Evolutionary conservation across 2,113 vertebrate genomes (phyloP).

Genomic region (Seriola rivoliana): DNA sequence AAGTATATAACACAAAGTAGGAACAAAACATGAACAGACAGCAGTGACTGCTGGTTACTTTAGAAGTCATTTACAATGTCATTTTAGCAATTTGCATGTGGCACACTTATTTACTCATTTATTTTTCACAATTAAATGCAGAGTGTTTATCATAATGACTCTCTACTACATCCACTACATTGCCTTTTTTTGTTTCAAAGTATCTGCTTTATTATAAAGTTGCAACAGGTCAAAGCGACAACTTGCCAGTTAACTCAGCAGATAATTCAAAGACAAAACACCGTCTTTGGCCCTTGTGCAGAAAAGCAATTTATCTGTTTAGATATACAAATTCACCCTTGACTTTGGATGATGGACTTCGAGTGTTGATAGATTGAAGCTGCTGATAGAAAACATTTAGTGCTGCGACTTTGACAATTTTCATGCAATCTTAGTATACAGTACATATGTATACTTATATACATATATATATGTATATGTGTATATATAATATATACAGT

Average conservation of each 20-base stretch:
- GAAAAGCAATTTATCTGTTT: slow-evolving; percentile 2
- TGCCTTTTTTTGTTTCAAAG: not conserved
- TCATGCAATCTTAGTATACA: not conserved
- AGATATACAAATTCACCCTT: slow-evolving; percentile 4
- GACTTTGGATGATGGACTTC: not conserved
- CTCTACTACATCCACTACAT: not conserved
- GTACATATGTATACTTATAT: no score
- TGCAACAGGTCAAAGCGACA: not conserved
- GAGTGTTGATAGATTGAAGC: not conserved
- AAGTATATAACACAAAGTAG: slow-evolving; percentile 21
- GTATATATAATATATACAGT: no score
- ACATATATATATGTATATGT: no score
- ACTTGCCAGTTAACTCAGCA: not conserved
- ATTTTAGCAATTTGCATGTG: not conserved
- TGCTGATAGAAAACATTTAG: not conserved
- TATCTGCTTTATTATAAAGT: not conserved
- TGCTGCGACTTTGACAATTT: not conserved
- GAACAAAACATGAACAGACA: not conserved
- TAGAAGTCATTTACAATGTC: not conserved
- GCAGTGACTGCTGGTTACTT: not conserved
- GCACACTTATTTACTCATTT: not conserved
- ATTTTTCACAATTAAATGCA: not conserved
- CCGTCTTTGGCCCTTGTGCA: not conserved
- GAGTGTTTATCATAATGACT: not conserved
- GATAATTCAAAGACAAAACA: slow-evolving; percentile 1